phyloP scores from a whole-genome alignment of 2,797 vertebrate species.

The Dallia pectoralis region DNA sequence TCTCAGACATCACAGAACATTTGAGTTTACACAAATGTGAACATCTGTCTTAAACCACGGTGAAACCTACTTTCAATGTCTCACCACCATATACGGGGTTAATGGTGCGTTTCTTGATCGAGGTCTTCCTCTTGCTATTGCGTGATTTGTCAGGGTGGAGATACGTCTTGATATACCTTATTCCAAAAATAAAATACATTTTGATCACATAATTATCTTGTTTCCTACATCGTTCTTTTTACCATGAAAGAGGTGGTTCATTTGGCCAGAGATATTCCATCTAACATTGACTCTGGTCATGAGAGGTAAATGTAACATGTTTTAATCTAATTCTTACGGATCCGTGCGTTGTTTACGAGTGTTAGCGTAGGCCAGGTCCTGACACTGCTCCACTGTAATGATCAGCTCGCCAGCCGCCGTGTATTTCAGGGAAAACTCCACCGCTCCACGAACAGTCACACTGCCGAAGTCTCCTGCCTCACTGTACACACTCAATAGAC shows the following conservation, averaged over 20 bases:
- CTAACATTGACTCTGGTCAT: too few species aligned
- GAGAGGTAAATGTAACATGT: neutral
- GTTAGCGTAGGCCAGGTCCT: slow-evolving; percentile 54
- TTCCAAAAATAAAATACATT: too few species aligned
- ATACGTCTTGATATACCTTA: slow-evolving; percentile 62
- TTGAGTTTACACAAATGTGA: too few species aligned
- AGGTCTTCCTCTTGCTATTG: slow-evolving; percentile 55
- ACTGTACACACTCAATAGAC: slow-evolving; percentile 55
- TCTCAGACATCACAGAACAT: neutral
- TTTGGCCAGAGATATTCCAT: too few species aligned
- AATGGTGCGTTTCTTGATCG: slow-evolving; percentile 52
- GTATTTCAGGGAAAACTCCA: slow-evolving; percentile 55
- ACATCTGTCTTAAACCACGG: neutral
- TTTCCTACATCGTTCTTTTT: too few species aligned
- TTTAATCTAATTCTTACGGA: slow-evolving; percentile 39
- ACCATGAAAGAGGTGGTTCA: too few species aligned
- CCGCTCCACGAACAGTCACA: slow-evolving; percentile 47
- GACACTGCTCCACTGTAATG: slow-evolving; percentile 54
- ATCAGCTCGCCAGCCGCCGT: slow-evolving; percentile 44
- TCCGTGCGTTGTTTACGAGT: slow-evolving; percentile 52
- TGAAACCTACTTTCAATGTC: slow-evolving; percentile 43
- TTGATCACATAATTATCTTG: too few species aligned
- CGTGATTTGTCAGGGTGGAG: slow-evolving; percentile 51
- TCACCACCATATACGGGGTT: slow-evolving; percentile 53
- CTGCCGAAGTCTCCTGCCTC: slow-evolving; percentile 55